phyloP scores from a whole-genome alignment of 2,888 invertebrate genomes.

The Tetranychus piercei region DNA sequence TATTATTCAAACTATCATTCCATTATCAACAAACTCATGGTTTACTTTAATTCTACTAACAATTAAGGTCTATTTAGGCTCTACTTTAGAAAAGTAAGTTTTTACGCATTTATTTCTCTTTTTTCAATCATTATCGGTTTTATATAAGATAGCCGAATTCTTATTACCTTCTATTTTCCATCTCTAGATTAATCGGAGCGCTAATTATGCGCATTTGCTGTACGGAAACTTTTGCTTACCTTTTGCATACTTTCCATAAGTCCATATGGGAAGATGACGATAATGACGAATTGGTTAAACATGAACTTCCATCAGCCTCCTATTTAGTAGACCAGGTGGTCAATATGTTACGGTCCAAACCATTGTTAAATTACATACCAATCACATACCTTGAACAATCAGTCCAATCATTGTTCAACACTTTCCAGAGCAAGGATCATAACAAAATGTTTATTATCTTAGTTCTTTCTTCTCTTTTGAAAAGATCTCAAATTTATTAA shows the following conservation, averaged over 20 bases:
- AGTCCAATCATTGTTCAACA: neutral
- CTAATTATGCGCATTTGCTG: neutral
- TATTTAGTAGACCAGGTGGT: neutral
- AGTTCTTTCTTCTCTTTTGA: neutral
- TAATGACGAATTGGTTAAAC: neutral
- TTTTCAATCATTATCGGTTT: too few relatives aligned
- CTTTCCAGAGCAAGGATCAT: neutral
- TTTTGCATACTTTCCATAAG: neutral
- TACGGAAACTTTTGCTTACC: neutral
- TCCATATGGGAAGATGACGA: neutral
- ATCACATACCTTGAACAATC: neutral
- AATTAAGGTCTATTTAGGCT: neutral
- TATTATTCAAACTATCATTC: neutral
- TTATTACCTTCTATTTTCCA: neutral
- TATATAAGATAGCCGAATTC: neutral
- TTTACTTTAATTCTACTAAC: neutral
- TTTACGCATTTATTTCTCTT: too few relatives aligned
- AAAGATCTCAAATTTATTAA: neutral
- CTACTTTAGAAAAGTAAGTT: neutral
- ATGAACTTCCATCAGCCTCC: neutral
- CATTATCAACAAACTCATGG: neutral
- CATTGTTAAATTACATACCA: neutral
- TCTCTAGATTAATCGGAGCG: neutral
- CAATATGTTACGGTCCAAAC: neutral
- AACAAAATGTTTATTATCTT: neutral